Percentiles rank a stretch among this genome's conserved stretches.
phyloP scores from a whole-genome alignment of 2,113 vertebrate genomes.

The Ellobius talpinus region DNA sequence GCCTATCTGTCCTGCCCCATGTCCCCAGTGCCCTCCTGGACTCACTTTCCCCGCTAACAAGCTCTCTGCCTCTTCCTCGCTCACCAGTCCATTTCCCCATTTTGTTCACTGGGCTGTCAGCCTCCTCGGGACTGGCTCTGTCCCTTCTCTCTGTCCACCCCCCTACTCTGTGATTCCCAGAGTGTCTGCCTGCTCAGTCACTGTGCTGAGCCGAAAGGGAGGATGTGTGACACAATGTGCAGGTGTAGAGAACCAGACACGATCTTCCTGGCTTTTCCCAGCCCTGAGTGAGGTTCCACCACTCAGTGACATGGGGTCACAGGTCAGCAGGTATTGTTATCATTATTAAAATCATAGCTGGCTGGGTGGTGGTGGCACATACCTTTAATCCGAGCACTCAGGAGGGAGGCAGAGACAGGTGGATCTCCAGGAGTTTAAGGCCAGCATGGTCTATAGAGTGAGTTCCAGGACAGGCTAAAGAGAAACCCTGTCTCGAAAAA shows the following conservation, averaged over 20 bases:
- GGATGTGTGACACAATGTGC: accelerated
- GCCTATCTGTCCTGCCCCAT: neutral
- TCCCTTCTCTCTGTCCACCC: neutral
- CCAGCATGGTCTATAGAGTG: no score
- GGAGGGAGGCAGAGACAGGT: no score
- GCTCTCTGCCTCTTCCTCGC: neutral
- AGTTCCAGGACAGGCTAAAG: no score
- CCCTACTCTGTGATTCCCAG: accelerated
- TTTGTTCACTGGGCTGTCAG: accelerated
- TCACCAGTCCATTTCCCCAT: neutral
- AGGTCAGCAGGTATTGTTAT: neutral
- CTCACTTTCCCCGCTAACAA: neutral
- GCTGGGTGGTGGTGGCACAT: neutral
- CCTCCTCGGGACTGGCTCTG: accelerated
- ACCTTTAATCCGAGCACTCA: no score
- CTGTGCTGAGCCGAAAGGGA: neutral
- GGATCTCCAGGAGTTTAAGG: no score
- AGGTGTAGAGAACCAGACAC: neutral
- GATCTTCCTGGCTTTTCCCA: no score
- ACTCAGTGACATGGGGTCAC: neutral
- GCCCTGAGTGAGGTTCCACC: neutral
- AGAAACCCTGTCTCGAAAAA: no score
- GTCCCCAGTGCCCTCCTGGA: neutral
- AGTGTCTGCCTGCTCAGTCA: accelerated
- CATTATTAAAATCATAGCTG: constrained; percentile 43